phyloP scores from a whole-genome alignment of 2,113 vertebrate genomes.

The Sitta europaea region DNA sequence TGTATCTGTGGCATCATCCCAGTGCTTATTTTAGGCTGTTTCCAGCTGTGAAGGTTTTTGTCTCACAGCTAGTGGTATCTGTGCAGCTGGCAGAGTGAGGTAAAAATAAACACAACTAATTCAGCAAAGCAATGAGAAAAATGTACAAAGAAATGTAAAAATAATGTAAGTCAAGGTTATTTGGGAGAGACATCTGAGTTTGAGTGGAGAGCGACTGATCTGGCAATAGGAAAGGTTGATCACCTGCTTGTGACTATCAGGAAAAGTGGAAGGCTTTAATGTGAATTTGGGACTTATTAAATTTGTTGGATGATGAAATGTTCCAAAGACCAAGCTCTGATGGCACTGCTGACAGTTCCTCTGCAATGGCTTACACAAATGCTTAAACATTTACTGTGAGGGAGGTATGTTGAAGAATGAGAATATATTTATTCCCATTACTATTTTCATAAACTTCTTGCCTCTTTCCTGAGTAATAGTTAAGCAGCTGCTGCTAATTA shows the following conservation, averaged over 20 bases:
- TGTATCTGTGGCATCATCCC: constrained; percentile 58
- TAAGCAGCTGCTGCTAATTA: not conserved
- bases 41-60: constrained; percentile 65
- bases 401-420: not conserved
- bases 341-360: not conserved
- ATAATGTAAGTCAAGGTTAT: constrained; percentile 33
- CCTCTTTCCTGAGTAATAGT: not conserved
- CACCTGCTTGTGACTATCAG: not conserved
- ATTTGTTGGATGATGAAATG: not conserved
- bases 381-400: not conserved
- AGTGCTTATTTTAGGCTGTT: constrained; percentile 50
- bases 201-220: not conserved
- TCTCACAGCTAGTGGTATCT: constrained; percentile 63
- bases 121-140: constrained; percentile 30
- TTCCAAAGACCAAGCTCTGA: not conserved
- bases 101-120: constrained; percentile 60
- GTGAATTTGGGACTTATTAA: not conserved
- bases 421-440: not conserved
- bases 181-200: not conserved
- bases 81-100: constrained; percentile 42
- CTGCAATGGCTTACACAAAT: not conserved
- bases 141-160: constrained; percentile 24
- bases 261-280: not conserved
- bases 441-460: not conserved
- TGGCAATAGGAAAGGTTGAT: not conserved